Base-by-base conservation (phyloP, 2,797 vertebrate species). In the Chelidonichthys spinosus region DNA sequence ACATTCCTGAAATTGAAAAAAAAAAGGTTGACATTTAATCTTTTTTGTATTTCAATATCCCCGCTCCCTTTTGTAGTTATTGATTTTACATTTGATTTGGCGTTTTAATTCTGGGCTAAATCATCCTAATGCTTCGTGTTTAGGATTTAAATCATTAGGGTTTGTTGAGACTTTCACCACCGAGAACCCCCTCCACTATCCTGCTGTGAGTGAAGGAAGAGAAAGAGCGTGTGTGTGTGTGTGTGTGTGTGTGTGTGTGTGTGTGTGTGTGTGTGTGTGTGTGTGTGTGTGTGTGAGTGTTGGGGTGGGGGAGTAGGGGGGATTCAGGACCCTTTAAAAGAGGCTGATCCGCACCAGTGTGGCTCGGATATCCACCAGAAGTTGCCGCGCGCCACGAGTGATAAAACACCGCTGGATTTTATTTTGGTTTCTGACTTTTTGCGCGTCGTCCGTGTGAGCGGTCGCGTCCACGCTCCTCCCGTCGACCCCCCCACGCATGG, bases 301-400 rank as follows among this genome's bases (percentile, higher is more conserved):
- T 4, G 2, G 42, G 40, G 72, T 62, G 7, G 54, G 76, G 73
- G 54, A 44, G 46, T 46, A 50, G 74, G 68, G 7, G 58, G 76
- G 73, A 52, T 49, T 52, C 47, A 50, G 58, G 44, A 83, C 53
- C 32, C 84, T 87, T 81, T 88, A 87, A 62, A 90, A 85, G 76
- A 46, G 44, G 60, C 69, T 33, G 66, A 40, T 54, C 59, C 35
- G 44, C 83, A 35, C 69, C 56, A 25, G 18, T 6, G 60, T 0
- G 3, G 67, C 54, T 63, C 42, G 7, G n/a, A 52, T 18, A 52
- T 17, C 17, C 11, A 63, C 2, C 58, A 9, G 59, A 47, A 65
- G 39, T 6, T 11, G 15, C 39, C 47, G 17, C 1, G 62, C 60
- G 10, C 14, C 18, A 52, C 36, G 4, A 11, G 35, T 36, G 52